Evolutionary conservation across 2,113 vertebrate species (phyloP), one percentile per base, ranked within the genome.

Genomic region (Sinocyclocheilus maitianheensis): DNA sequence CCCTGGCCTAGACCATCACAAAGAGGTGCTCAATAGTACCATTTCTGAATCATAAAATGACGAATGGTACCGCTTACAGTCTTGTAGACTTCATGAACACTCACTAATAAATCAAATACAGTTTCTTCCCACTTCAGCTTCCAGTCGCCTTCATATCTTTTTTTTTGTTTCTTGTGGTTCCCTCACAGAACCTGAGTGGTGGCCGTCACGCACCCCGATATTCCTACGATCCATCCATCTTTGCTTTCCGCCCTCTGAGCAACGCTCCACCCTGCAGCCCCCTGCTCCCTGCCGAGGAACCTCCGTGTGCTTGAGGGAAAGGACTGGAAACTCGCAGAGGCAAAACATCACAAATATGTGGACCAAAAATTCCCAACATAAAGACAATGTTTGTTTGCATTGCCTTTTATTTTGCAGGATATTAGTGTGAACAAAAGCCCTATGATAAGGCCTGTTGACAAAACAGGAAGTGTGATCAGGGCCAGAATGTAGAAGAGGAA

Each of bases 191-290:
- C 89, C 91, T 95, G 92, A 94, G 75, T 0, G 90, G 95, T 84
- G 93, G 92, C 83, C 91, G 96, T 71, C 95, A 96, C 0, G 89
- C 94, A 0, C 93, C 96, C 87, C 94, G 96, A 89, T 97, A 96
- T 34, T 88, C 96, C 86, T 97, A 96, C 5, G 96, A 97, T 86
- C 96, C 97, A 51, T 96, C 97, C 77, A 95, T 95, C 89, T 97
- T 97, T 84, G 95, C 97, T 89, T 98, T 98, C 93, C 96, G 95
- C 51, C 96, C 97, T 65, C 90, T 97, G 90, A 97, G 96, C 95
- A 95, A 95, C 40, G 95, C 95, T 87, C 96, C 95, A 78, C 95
- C 96, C 37, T 94, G 96, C 93, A 96, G 96, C 87, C 96, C 96
- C 0, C 90, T 96, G 89, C 94, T 94, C 85, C 93, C 95, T 1